These are phyloP conservation scores for Cryptocephalus primarius DNA, from an alignment of 2,888 invertebrate species.

Conservation along the genomic window DNA sequence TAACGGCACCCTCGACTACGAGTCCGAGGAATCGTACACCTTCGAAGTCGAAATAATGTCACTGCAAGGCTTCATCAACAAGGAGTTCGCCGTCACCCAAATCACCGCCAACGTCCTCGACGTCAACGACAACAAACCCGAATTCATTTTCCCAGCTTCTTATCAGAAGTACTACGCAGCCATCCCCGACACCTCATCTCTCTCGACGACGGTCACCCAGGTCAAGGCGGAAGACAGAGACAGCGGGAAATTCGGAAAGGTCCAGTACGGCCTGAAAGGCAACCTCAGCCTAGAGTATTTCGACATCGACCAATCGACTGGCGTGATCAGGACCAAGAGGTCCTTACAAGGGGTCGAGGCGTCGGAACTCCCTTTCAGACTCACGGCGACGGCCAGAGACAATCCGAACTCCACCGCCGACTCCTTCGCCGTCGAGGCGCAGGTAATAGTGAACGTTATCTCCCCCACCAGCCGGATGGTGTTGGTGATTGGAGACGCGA, in stretches of 20 bases:
- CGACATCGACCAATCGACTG: slow-evolving; percentile 59
- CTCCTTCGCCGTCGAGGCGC: slow-evolving; percentile 51
- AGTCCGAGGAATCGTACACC: slow-evolving; percentile 59
- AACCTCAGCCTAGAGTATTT: slow-evolving; percentile 51
- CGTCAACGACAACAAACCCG: slow-evolving; percentile 81
- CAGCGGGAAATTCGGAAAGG: slow-evolving; percentile 68
- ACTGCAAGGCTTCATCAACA: slow-evolving; percentile 69
- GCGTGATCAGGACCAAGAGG: slow-evolving; percentile 63
- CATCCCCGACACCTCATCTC: slow-evolving; percentile 58
- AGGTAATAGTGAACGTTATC: slow-evolving; percentile 68
- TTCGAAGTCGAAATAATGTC: slow-evolving; percentile 70
- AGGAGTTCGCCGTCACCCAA: slow-evolving; percentile 59
- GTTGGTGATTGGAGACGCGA: slow-evolving; percentile 62
- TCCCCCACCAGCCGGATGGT: slow-evolving; percentile 67
- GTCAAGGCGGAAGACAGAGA: slow-evolving; percentile 73
- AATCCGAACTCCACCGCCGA: slow-evolving; percentile 55
- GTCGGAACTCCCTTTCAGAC: slow-evolving; percentile 58
- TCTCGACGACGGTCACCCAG: slow-evolving; percentile 68
- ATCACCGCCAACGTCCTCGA: slow-evolving; percentile 76
- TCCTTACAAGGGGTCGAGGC: slow-evolving; percentile 57
- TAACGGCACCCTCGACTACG: slow-evolving; percentile 67
- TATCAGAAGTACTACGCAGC: slow-evolving; percentile 69
- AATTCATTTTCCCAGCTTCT: slow-evolving; percentile 57
- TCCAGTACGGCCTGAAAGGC: slow-evolving; percentile 51
- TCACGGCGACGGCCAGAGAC: slow-evolving; percentile 63